Evolutionary conservation across 2,888 invertebrate species (phyloP).

Genomic region (Amphipyra tragopoginis): DNA sequence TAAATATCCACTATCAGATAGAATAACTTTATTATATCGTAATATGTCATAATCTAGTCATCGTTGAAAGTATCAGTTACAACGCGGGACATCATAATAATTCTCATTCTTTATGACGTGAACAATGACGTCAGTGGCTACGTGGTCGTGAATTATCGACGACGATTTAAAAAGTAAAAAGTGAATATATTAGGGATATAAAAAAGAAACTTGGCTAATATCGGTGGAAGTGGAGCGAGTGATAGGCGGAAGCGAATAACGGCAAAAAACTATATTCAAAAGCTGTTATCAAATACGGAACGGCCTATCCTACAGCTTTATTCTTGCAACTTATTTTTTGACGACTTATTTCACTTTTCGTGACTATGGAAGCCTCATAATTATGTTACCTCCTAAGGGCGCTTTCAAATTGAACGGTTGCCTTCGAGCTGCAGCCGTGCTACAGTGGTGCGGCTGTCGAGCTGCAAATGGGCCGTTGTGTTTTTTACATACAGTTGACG

Average conservation of each 20-base stretch:
- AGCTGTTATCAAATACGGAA: no score
- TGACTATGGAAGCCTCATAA: no score
- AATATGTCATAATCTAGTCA: conserved; percentile 57
- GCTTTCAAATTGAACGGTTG: no score
- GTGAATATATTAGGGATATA: conserved; percentile 69
- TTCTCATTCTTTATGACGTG: conserved; percentile 54
- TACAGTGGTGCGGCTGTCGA: no score
- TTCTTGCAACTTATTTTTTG: no score
- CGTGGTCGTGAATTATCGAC: conserved; percentile 59
- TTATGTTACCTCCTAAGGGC: no score
- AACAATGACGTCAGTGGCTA: conserved; percentile 47
- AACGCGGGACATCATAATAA: conserved; percentile 52
- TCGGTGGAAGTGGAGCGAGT: conserved; percentile 31
- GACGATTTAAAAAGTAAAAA: conserved; percentile 67
- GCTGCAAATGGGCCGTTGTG: no score
- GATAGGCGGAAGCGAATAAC: conserved; percentile 20
- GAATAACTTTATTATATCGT: conserved; percentile 55
- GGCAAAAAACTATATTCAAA: not conserved
- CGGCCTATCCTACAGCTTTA: no score
- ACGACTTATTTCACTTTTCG: no score
- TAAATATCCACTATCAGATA: conserved; percentile 49
- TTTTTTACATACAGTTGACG: no score
- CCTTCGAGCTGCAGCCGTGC: no score
- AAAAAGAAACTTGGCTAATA: conserved; percentile 71
- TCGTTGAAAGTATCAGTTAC: conserved; percentile 52